Evolutionary conservation across 2,888 invertebrate genomes (phyloP).

Genomic region (Baronia brevicornis): DNA sequence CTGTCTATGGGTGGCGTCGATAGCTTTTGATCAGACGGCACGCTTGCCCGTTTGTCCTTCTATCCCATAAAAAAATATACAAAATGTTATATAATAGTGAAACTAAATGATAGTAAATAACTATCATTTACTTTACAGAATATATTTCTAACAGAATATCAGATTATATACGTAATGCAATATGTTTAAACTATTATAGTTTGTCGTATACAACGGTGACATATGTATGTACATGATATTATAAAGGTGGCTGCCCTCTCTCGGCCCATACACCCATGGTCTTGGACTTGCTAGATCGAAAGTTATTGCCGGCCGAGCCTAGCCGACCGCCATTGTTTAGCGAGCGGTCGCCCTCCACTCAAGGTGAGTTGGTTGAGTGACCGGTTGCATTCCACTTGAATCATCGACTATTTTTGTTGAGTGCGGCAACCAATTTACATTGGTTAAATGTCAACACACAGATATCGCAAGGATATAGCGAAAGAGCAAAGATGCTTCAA

Average conservation of each 20-base stretch:
- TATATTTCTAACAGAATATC: too few relatives aligned
- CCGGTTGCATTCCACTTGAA: slow-evolving; percentile 48
- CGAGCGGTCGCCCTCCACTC: slow-evolving; percentile 39
- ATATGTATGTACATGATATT: too few relatives aligned
- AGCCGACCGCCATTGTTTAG: slow-evolving; percentile 30
- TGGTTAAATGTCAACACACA: slow-evolving; percentile 10
- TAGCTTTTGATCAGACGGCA: too few relatives aligned
- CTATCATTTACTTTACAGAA: too few relatives aligned
- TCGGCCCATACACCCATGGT: slow-evolving; percentile 1
- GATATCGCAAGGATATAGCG: slow-evolving; percentile 2
- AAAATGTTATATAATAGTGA: too few relatives aligned
- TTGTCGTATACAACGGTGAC: too few relatives aligned
- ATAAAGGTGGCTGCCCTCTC: neutral
- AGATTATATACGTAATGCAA: too few relatives aligned
- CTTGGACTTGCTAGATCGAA: slow-evolving; percentile 10
- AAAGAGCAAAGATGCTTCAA: neutral
- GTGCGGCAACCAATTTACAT: slow-evolving; percentile 13
- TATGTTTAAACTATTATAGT: too few relatives aligned
- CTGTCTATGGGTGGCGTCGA: too few relatives aligned
- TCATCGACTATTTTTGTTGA: slow-evolving; percentile 30
- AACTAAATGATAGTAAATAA: too few relatives aligned
- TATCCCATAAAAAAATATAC: too few relatives aligned
- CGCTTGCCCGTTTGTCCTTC: too few relatives aligned
- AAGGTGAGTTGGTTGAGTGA: slow-evolving; percentile 47
- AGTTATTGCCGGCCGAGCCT: slow-evolving; percentile 16